These are phyloP conservation scores for Caenorhabditis macrosperma DNA, from an alignment of 2,888 invertebrate species.

Conservation along the genomic window DNA sequence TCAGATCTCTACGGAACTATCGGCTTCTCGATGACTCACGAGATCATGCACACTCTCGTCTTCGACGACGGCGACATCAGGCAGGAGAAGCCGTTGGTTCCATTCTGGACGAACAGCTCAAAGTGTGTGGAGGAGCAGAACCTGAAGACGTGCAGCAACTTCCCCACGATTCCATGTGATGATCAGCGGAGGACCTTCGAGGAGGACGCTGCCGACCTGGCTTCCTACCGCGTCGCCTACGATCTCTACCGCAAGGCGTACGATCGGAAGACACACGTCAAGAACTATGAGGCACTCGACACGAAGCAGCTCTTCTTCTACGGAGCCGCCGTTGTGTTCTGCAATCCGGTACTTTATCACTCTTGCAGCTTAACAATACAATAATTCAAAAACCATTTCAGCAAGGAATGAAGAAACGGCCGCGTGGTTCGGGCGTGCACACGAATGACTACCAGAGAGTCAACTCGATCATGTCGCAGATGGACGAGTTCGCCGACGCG, in stretches of 20 bases:
- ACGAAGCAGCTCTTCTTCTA: constrained; percentile 45
- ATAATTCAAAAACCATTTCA: not conserved
- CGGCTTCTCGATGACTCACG: constrained; percentile 34
- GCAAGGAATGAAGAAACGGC: constrained; percentile 16
- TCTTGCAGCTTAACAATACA: not conserved
- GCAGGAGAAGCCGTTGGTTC: not conserved
- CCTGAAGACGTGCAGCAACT: constrained; percentile 37
- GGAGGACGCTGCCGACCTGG: constrained; percentile 42
- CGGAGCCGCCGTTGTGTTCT: constrained; percentile 46
- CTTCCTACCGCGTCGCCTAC: constrained; percentile 29
- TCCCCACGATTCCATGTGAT: constrained; percentile 14
- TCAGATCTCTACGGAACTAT: constrained; percentile 42
- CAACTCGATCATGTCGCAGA: constrained; percentile 49
- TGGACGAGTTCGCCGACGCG: constrained; percentile 36
- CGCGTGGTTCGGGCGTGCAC: not conserved
- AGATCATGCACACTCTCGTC: constrained; percentile 40
- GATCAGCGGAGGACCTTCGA: constrained; percentile 15
- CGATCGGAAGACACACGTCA: constrained; percentile 2
- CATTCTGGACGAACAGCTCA: constrained; percentile 28
- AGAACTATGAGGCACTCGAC: constrained; percentile 24
- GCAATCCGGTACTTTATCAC: constrained; percentile 3
- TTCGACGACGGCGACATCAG: constrained; percentile 18
- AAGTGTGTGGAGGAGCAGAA: constrained; percentile 33
- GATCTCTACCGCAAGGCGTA: constrained; percentile 10
- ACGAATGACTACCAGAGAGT: constrained; percentile 38